Percentiles rank a stretch among this genome's conserved stretches.
phyloP scores from a whole-genome alignment of 37 sponge, comb jelly and placozoan genomes.

The Geodia barretti region DNA sequence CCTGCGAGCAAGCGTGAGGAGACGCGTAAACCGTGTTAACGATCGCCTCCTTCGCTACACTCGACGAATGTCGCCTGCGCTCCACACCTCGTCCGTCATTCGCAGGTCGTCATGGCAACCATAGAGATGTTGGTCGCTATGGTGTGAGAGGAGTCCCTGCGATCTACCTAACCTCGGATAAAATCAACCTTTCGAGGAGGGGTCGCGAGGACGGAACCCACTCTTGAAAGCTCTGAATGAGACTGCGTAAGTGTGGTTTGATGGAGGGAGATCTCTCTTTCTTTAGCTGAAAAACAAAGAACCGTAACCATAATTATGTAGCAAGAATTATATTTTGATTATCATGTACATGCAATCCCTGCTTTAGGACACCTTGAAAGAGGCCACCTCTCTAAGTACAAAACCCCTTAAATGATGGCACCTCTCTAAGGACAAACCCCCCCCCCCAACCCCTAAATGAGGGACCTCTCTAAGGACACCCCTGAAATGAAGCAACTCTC shows the following conservation, averaged over 20 bases:
- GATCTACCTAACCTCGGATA: conserved; percentile 64
- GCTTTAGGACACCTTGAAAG: too few relatives aligned
- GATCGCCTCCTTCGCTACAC: conserved; percentile 27
- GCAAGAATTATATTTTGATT: too few relatives aligned
- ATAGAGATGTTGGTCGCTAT: conserved; percentile 56
- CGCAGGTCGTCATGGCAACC: conserved; percentile 54
- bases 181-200: conserved; percentile 33
- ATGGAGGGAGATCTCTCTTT: conserved; percentile 54
- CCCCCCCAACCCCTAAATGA: too few relatives aligned
- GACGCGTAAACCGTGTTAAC: conserved; percentile 44
- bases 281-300: conserved; percentile 53
- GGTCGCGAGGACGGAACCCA: conserved; percentile 18
- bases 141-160: conserved; percentile 42
- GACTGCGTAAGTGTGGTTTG: conserved; percentile 67
- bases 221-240: conserved; percentile 51
- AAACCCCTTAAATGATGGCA: too few relatives aligned
- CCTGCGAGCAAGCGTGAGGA: conserved; percentile 31
- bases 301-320: too few relatives aligned
- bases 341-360: too few relatives aligned
- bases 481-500: too few relatives aligned
- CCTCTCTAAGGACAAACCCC: too few relatives aligned
- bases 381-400: too few relatives aligned
- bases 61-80: too few relatives aligned
- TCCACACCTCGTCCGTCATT: too few relatives aligned
- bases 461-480: too few relatives aligned